A percentile compares a stretch with the other conserved stretches of the same genome.
phyloP scores from a whole-genome alignment of 2,113 vertebrate species.

The Hyperopisus bebe region DNA sequence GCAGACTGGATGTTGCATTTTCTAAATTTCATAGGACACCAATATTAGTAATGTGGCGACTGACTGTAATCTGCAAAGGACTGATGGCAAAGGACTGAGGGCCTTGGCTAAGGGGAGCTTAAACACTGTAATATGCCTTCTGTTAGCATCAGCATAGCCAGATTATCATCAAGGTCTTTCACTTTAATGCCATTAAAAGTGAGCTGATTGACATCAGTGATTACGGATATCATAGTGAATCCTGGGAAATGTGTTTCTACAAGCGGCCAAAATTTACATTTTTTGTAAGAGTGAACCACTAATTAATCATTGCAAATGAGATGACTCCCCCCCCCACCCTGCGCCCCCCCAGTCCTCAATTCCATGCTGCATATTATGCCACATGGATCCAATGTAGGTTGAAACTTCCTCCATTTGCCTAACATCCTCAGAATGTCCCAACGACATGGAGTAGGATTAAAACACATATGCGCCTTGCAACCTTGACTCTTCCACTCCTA shows the following conservation, averaged over 20 bases:
- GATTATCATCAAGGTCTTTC: not conserved
- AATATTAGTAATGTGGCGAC: not conserved
- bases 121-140: not conserved
- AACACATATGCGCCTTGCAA: not conserved
- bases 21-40: not conserved
- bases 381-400: not conserved
- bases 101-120: not conserved
- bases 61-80: not conserved
- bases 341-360: not conserved
- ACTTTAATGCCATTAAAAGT: not conserved
- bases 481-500: not conserved
- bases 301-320: not conserved
- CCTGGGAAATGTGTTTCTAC: not conserved
- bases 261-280: not conserved
- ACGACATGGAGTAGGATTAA: not conserved
- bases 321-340: not conserved
- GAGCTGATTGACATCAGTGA: not conserved
- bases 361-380: not conserved
- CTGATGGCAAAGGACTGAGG: not conserved
- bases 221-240: not conserved
- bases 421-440: not conserved
- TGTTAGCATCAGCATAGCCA: not conserved
- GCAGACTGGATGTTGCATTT: not conserved
- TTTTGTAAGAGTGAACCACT: not conserved
- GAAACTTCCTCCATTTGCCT: not conserved